Base-by-base conservation (phyloP, 2,888 invertebrate species). In the Atethmia centrago region DNA sequence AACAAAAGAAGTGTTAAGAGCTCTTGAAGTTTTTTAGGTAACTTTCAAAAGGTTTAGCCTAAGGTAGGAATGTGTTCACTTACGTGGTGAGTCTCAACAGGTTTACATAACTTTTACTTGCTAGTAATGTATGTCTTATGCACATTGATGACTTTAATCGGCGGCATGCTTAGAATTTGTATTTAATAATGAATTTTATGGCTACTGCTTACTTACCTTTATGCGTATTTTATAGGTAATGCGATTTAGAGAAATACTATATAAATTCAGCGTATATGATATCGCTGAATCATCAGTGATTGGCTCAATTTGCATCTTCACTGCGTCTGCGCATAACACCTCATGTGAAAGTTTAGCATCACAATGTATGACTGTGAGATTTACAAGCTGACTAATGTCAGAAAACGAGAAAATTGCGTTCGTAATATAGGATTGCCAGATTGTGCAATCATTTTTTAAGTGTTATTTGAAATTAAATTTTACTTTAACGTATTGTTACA, bases 231-330 rank as follows among this genome's bases (percentile, higher is more conserved):
- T 71, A 77, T 66, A 62, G 25, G 40, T 10, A 25, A 58, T 49
- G 40, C 74, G 71, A 31, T 68, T 74, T 21, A 80, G 59, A 53
- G 1, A 14, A 58, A 79, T 59, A 58, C 14, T 19, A 56, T 40
- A n/a, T n/a, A 47, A 59, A 40, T 42, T 61, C 28, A 59, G 68
- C 51, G 51, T 47, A 62, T 65, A 47, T 71, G 71, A 72, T 75
- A 73, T 67, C 31, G 87, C 82, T 81, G 83, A 87, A 69, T 87
- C 86, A 87, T 69, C 66, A 42, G 40, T 84, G 84, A 87, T 87
- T 77, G 82, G 63, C 74, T 78, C 76, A 76, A 86, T 87, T 87
- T 87, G 86, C 81, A 87, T 87, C 78, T 78, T 75, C 81, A 68
- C 62, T 59, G 77, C 80, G 77, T 65, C 71, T 63, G 77, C 76